Percentiles rank a stretch among this genome's conserved stretches.
These are phyloP conservation scores for Globodera ellingtonae DNA, from an alignment of 1,140 invertebrate species.

Conservation along the genomic window DNA sequence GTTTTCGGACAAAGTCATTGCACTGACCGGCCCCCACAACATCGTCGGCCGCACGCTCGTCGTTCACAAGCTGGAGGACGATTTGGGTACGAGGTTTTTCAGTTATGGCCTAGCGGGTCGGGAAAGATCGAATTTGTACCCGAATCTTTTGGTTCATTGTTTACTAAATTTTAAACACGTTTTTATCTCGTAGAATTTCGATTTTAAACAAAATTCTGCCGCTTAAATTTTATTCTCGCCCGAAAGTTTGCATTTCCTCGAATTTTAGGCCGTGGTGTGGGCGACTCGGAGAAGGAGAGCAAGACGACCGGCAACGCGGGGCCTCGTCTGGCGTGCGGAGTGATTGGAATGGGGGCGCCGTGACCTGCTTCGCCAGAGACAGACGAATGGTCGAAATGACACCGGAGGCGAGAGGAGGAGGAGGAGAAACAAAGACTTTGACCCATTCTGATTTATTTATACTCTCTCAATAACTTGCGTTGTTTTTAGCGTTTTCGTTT, in stretches of 20 bases:
- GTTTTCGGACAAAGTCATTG: constrained; percentile 76
- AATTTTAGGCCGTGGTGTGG: constrained; percentile 74
- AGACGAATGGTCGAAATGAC: too few relatives aligned
- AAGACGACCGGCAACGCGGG: constrained; percentile 94
- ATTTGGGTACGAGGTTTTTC: constrained; percentile 73
- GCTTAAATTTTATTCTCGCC: constrained; percentile 64
- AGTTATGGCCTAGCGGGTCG: too few relatives aligned
- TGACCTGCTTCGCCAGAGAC: too few relatives aligned
- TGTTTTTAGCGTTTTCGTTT: too few relatives aligned
- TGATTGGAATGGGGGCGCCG: constrained; percentile 74
- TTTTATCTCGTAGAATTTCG: not conserved
- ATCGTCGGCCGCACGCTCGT: constrained; percentile 65
- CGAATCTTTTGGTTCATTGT: too few relatives aligned
- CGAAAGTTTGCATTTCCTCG: not conserved
- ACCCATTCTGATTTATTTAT: too few relatives aligned
- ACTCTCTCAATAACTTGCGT: too few relatives aligned
- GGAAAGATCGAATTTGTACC: too few relatives aligned
- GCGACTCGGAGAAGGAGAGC: constrained; percentile 78
- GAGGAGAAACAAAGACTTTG: too few relatives aligned
- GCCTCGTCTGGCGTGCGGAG: constrained; percentile 88
- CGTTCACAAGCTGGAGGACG: constrained; percentile 88
- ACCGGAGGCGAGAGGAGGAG: too few relatives aligned
- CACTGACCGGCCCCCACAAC: constrained; percentile 67
- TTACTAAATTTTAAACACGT: too few relatives aligned
- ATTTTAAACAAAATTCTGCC: not conserved